Conservation (phyloP, 1,140 invertebrate species). For the Sitobion miscanthi region DNA sequence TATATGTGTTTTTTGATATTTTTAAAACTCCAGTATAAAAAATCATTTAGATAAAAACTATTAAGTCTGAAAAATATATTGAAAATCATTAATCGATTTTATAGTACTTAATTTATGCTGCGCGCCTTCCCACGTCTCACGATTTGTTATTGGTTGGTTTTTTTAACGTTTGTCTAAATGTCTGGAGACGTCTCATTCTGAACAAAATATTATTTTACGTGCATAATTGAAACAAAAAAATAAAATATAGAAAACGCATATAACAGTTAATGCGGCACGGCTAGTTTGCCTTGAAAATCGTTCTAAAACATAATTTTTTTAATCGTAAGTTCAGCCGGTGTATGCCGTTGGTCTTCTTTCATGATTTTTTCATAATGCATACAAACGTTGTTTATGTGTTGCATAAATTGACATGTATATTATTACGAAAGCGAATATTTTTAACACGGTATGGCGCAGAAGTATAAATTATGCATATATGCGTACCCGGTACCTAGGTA, state of each 20-base stretch:
- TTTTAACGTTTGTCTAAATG: not conserved
- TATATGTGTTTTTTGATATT: not conserved
- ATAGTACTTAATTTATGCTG: not conserved
- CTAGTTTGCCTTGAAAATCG: constrained; percentile 11
- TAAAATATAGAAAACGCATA: not conserved
- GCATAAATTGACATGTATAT: not conserved
- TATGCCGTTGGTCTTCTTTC: not conserved
- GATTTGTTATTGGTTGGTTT: not conserved
- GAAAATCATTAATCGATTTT: not conserved
- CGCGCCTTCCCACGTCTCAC: not conserved
- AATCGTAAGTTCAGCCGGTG: not conserved
- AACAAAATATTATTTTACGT: not conserved
- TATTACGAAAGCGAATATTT: constrained; percentile 14
- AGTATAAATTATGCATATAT: not conserved
- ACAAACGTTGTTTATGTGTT: not conserved
- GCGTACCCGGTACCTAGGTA: not conserved
- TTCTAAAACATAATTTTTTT: not conserved
- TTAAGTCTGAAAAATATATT: not conserved
- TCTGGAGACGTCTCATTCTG: not conserved
- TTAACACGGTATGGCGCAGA: not conserved
- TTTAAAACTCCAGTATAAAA: not conserved
- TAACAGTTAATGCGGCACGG: not conserved
- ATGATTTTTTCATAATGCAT: not conserved
- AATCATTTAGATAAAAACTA: not conserved
- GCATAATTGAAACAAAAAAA: not conserved